Conservation (phyloP, 2,888 invertebrate genomes). For the Chydorus sphaericus region DNA sequence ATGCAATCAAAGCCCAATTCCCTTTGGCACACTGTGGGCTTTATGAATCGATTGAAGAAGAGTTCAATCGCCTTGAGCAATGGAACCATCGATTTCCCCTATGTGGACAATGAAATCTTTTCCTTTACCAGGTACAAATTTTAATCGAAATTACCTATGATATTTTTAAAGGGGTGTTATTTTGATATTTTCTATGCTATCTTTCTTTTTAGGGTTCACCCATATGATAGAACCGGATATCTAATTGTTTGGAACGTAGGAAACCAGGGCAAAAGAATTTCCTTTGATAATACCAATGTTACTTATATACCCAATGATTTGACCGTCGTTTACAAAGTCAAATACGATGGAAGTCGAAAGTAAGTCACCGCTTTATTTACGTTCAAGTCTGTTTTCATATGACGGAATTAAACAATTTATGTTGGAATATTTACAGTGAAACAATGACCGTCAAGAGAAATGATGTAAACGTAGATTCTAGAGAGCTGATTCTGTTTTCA, state of each 20-base stretch:
- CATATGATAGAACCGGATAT: background rate
- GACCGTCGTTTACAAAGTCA: background rate
- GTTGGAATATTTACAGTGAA: background rate
- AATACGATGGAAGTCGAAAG: background rate
- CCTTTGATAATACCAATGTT: background rate
- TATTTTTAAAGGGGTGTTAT: no score
- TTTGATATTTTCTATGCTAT: no score
- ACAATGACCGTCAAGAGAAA: background rate
- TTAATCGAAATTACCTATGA: no score
- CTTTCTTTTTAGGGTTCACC: background rate
- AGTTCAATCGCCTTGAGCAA: conserved; percentile 22
- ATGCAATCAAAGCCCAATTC: conserved; percentile 27
- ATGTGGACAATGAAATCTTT: conserved; percentile 39
- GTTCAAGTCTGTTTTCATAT: background rate
- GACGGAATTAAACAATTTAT: no score
- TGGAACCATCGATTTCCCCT: conserved; percentile 36
- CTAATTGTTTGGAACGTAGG: background rate
- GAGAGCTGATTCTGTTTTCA: background rate
- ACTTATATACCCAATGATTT: background rate
- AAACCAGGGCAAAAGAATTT: background rate
- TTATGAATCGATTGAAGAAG: conserved; percentile 38
- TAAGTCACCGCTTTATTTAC: background rate
- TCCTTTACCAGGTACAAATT: conserved; percentile 49
- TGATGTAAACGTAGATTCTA: background rate
- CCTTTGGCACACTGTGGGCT: conserved; percentile 34